Conservation (phyloP, 2,113 vertebrate genomes). For the Oophaga pumilio region DNA sequence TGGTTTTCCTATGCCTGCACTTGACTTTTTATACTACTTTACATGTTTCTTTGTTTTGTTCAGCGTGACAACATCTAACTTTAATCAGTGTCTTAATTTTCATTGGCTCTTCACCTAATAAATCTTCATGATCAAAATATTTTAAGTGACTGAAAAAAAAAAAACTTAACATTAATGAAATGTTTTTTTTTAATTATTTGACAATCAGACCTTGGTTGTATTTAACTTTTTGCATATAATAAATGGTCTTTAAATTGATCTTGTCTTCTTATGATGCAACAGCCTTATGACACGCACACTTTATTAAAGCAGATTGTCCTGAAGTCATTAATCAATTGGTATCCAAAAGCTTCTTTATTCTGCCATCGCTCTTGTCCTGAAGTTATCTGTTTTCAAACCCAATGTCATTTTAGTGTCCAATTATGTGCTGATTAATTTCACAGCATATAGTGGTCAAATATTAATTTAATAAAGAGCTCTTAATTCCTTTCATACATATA, state of each 20-base stretch:
- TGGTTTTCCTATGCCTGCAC: constrained; percentile 31
- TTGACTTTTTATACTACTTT: constrained; percentile 24
- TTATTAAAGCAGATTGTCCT: not conserved
- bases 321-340: too few species aligned
- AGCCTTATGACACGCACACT: not conserved
- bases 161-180: constrained; percentile 10
- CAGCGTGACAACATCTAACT: not conserved
- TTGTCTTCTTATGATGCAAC: not conserved
- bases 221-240: constrained; percentile 32
- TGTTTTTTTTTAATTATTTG: constrained; percentile 27
- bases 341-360: too few species aligned
- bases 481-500: too few species aligned
- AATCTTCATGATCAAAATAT: not conserved
- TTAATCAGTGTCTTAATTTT: not conserved
- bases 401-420: too few species aligned
- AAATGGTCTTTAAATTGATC: not conserved
- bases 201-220: constrained; percentile 23
- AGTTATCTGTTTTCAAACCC: too few species aligned
- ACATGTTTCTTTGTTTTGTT: not conserved
- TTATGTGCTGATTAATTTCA: too few species aligned
- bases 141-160: constrained; percentile 14
- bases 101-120: not conserved
- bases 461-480: too few species aligned
- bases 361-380: too few species aligned
- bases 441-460: too few species aligned